Evolutionary conservation across 2,888 invertebrate genomes (phyloP).

Genomic region (Chrysolina americana): DNA sequence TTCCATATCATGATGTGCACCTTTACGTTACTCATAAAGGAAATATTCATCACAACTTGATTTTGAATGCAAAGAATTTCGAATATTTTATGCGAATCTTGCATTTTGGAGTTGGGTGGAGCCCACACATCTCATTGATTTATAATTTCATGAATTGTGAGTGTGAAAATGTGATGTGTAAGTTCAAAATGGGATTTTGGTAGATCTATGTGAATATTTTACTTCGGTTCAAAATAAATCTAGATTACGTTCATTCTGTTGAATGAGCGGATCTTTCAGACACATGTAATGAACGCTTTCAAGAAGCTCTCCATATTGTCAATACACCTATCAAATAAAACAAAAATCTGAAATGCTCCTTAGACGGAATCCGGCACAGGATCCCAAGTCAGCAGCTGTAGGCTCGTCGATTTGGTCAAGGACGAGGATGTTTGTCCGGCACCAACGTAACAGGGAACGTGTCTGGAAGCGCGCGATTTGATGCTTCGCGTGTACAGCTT

Average conservation of each 20-base stretch:
- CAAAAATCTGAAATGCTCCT: slow-evolving; percentile 34
- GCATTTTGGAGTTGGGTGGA: too few species aligned
- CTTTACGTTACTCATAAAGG: too few species aligned
- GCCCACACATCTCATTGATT: too few species aligned
- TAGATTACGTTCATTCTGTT: neutral
- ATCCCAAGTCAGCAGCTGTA: slow-evolving; percentile 69
- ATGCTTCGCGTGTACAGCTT: slow-evolving; percentile 67
- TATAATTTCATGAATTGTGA: too few species aligned
- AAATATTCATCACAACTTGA: too few species aligned
- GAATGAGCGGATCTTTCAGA: neutral
- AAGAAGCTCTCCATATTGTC: slow-evolving; percentile 12
- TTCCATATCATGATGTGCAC: too few species aligned
- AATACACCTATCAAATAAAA: neutral
- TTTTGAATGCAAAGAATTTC: too few species aligned
- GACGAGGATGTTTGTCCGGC: slow-evolving; percentile 47
- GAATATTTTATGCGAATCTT: too few species aligned
- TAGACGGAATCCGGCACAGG: slow-evolving; percentile 69
- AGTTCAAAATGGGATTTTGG: too few species aligned
- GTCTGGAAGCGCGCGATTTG: slow-evolving; percentile 57
- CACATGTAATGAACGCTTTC: neutral
- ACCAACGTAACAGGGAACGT: slow-evolving; percentile 53
- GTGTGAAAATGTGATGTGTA: too few species aligned
- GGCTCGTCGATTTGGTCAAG: slow-evolving; percentile 67
- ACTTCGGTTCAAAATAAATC: too few species aligned
- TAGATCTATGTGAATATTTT: too few species aligned